Base-by-base conservation (phyloP, 2,797 vertebrate species). In the Crocodylus rhombifer region DNA sequence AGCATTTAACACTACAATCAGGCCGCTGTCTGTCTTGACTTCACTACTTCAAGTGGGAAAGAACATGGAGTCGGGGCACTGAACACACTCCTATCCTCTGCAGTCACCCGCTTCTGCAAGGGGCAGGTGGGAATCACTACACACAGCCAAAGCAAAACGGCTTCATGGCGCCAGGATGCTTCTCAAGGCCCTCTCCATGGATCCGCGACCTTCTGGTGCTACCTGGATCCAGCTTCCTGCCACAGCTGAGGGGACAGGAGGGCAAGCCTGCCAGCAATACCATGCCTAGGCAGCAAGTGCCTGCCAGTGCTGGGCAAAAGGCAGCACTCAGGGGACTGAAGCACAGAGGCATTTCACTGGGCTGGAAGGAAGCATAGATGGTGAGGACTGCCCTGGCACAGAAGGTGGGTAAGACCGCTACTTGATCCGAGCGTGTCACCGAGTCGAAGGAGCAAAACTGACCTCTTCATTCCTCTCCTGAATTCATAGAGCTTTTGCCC, bases 401-500 rank as follows among this genome's bases (percentile, higher is more conserved):
- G 23, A 12, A 79, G 42, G 60, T 86, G 86, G 90, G 92, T 91
- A 90, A 28, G 6, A 7, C 6, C 79, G 74, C 85, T 55, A 82
- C 0, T 0, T 87, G 80, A 90, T 69, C 76, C 64, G 76, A 74
- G 51, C 81, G 74, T 69, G 56, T 78, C 80, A 86, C 60, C 0
- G 4, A 75, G 23, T 28, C 80, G 73, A 74, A 92, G 90, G 55
- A 76, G 30, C 33, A 87, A 55, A 89, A 97, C 98, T 95, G 55
- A 99, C 99, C 99, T 99, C 97, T 99, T 99, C 99, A 99, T 99
- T 94, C 99, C 99, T 97, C 99, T 96, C 64, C 99, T 98, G 95
- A 99, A 99, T 97, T 99, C 99, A 90, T 98, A 99, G 84, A 99
- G 97, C 82, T 97, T 99, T 94, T 98, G 98, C 96, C 99, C 99